Percentiles rank a stretch among this genome's conserved stretches.
These are phyloP conservation scores for Platyrinchus mystaceus DNA, from an alignment of 2,797 vertebrate species.

Conservation along the genomic window DNA sequence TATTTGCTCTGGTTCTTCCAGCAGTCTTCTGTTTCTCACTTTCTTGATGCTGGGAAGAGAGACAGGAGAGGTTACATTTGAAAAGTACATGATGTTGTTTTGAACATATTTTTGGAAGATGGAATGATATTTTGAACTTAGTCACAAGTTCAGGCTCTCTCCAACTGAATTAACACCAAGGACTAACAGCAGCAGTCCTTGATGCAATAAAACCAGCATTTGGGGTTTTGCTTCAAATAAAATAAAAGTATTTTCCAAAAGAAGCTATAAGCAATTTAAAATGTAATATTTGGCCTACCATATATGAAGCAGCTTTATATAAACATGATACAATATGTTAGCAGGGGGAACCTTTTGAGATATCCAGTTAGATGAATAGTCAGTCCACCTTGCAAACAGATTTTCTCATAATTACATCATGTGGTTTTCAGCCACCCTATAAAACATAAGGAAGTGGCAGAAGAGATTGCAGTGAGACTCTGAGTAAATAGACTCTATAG, in stretches of 20 bases:
- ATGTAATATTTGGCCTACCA: background rate
- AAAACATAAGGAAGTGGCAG: background rate
- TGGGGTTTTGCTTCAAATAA: background rate
- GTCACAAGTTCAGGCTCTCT: background rate
- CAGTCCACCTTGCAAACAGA: background rate
- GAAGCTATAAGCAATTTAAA: background rate
- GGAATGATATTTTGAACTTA: background rate
- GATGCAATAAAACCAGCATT: background rate
- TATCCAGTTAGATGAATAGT: background rate
- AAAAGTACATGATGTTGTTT: conserved; percentile 18
- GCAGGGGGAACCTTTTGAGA: background rate
- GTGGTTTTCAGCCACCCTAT: background rate
- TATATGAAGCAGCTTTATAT: background rate
- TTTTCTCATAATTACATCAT: background rate
- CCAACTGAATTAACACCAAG: background rate
- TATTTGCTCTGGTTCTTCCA: conserved; percentile 29
- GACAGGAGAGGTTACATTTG: background rate
- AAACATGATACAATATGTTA: background rate
- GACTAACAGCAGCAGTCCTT: background rate
- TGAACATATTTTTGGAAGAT: conserved; percentile 3
- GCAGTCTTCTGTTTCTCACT: background rate
- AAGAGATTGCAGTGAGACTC: background rate
- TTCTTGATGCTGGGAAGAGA: background rate
- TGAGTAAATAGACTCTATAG: background rate
- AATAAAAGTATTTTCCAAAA: background rate